Evolutionary conservation across 2,888 invertebrate genomes (phyloP).

Genomic region (Rhogogaster chlorosoma): DNA sequence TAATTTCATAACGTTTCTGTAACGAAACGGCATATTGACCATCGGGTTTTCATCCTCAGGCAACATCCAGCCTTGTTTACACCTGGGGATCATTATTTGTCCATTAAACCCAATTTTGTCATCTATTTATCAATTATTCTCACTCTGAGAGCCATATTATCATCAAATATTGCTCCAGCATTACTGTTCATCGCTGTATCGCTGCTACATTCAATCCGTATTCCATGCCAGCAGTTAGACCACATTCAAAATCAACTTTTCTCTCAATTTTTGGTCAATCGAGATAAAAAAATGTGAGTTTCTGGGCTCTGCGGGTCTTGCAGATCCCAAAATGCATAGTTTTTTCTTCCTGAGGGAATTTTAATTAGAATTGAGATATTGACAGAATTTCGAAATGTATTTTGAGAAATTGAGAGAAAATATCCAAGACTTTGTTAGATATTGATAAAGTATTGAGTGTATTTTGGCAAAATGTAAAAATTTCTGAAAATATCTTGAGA

Average conservation of each 20-base stretch:
- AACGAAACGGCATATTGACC: constrained; percentile 71
- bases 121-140: not conserved
- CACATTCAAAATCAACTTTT: not conserved
- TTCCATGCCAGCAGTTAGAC: not conserved
- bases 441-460: not conserved
- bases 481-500: not conserved
- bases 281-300: not conserved
- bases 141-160: not conserved
- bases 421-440: not conserved
- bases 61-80: not conserved
- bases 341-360: not conserved
- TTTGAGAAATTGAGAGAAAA: not conserved
- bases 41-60: constrained; percentile 56
- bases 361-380: not conserved
- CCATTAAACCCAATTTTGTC: no score
- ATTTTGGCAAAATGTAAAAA: not conserved
- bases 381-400: not conserved
- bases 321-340: not conserved
- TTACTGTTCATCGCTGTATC: no score
- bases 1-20: constrained; percentile 65
- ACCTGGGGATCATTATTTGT: not conserved
- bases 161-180: not conserved
- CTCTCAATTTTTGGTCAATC: not conserved
- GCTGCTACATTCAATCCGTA: not conserved
- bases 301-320: not conserved